Percentiles rank a stretch among this genome's conserved stretches.
These are phyloP conservation scores for Helicoverpa zea DNA, from an alignment of 1,140 invertebrate species.

Conservation along the genomic window DNA sequence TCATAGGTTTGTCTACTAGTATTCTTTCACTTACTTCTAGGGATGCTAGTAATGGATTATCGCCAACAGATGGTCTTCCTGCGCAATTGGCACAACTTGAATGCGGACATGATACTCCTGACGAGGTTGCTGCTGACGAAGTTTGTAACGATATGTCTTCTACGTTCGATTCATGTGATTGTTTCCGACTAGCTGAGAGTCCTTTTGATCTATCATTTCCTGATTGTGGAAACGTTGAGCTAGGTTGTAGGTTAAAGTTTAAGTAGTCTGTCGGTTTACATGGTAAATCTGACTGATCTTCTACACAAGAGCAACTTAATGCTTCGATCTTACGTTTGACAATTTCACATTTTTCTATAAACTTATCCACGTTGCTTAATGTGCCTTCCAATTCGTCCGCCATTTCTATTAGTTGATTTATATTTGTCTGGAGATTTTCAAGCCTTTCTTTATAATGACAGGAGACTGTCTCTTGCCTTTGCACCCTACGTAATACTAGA, in stretches of 20 bases:
- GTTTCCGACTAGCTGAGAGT: neutral
- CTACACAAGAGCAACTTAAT: neutral
- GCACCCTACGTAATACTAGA: neutral
- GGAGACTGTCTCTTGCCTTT: neutral
- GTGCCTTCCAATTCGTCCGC: constrained; percentile 45
- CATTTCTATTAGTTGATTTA: constrained; percentile 55
- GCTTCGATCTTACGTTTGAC: constrained; percentile 50
- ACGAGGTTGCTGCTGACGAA: too few species aligned
- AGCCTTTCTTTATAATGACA: constrained; percentile 32
- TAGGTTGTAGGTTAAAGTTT: too few species aligned
- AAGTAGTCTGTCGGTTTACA: neutral
- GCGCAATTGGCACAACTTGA: too few species aligned
- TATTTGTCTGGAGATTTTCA: constrained; percentile 46
- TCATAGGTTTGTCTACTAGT: too few species aligned
- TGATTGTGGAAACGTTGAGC: too few species aligned
- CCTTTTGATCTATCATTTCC: neutral
- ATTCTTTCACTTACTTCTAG: too few species aligned
- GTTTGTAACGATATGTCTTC: too few species aligned
- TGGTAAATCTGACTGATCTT: neutral
- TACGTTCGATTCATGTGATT: neutral
- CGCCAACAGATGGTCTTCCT: too few species aligned
- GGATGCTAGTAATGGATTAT: too few species aligned
- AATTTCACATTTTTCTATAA: constrained; percentile 49
- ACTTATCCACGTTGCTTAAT: constrained; percentile 40
- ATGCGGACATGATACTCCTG: too few species aligned